Conservation (phyloP, 2,113 vertebrate genomes). For the Pyrgilauda ruficollis region DNA sequence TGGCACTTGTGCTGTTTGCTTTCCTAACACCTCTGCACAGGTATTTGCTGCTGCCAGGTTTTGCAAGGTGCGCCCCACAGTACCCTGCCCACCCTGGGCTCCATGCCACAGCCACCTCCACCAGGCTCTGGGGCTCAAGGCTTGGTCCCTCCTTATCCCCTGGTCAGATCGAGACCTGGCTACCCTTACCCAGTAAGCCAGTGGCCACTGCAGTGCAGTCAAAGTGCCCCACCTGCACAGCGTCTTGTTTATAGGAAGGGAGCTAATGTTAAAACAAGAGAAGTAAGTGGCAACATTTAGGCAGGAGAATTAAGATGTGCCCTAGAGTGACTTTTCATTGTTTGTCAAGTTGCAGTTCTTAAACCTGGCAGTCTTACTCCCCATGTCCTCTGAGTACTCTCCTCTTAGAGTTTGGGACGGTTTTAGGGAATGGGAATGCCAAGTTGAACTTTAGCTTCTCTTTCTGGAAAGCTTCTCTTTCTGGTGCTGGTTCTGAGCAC, state of each 20-base stretch:
- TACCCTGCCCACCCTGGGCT: background rate
- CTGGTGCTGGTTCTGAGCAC: background rate
- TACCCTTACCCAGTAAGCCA: rapidly evolving
- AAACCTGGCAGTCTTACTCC: background rate
- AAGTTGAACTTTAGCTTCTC: background rate
- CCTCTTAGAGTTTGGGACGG: background rate
- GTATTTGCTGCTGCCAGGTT: background rate
- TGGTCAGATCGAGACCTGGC: too few species aligned
- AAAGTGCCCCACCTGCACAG: rapidly evolving
- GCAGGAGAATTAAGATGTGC: background rate
- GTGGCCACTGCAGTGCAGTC: background rate
- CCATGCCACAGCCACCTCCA: background rate
- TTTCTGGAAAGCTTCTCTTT: background rate
- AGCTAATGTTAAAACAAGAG: background rate
- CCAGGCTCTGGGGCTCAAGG: background rate
- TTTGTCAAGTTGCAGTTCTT: background rate
- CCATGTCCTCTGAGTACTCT: background rate
- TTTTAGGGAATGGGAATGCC: background rate
- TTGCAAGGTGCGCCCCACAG: background rate
- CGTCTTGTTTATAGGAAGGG: background rate
- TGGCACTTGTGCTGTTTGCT: background rate
- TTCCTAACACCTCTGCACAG: background rate
- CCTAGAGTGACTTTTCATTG: background rate
- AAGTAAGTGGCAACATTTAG: background rate
- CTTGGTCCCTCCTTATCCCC: too few species aligned